phyloP scores from a whole-genome alignment of 30 jellyfish, hydroid and myxozoan species.

The Hydractinia echinata region DNA sequence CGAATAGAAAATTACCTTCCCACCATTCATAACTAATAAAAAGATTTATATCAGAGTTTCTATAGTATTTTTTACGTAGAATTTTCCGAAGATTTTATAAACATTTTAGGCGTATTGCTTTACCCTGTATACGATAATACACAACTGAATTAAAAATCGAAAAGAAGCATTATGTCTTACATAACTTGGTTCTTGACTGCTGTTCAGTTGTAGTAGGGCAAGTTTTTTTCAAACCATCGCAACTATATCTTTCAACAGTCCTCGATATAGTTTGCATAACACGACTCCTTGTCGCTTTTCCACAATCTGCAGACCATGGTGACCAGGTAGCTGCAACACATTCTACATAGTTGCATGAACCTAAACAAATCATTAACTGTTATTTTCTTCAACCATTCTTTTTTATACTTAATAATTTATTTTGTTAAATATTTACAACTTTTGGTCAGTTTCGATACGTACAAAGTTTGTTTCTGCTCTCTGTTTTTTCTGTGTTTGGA shows the following conservation, averaged over 20 bases:
- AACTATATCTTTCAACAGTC: neutral
- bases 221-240: constrained; percentile 5
- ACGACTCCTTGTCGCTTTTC: constrained; percentile 39
- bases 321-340: constrained; percentile 19
- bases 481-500: constrained; percentile 35
- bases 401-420: too few species aligned
- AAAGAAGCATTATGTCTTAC: neutral
- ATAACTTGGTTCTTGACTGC: constrained; percentile 9
- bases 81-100: too few species aligned
- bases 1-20: too few species aligned
- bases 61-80: too few species aligned
- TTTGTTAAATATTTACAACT: too few species aligned
- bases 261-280: neutral
- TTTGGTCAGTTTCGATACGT: neutral
- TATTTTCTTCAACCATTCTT: too few species aligned
- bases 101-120: too few species aligned
- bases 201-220: neutral
- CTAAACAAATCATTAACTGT: neutral
- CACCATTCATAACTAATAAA: too few species aligned
- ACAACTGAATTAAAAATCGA: too few species aligned
- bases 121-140: too few species aligned
- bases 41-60: too few species aligned
- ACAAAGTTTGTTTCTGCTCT: constrained; percentile 44
- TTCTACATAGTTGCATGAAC: constrained; percentile 35
- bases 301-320: constrained; percentile 1